Percentiles rank a stretch among this genome's conserved stretches.
These are phyloP conservation scores for Auanema freiburgensis DNA, from an alignment of 2,888 invertebrate genomes.

Conservation along the genomic window DNA sequence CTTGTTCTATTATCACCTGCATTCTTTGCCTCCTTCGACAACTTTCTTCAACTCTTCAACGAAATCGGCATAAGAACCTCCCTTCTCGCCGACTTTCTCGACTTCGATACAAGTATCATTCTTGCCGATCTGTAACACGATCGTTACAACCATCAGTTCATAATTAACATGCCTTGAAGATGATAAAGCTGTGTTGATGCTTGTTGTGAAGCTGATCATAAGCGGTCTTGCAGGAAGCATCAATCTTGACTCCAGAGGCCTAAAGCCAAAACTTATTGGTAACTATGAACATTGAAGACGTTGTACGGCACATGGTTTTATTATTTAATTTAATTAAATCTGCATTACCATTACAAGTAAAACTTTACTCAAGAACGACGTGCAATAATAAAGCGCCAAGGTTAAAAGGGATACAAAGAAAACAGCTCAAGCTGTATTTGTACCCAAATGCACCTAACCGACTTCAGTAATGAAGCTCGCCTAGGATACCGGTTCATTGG, in stretches of 20 bases:
- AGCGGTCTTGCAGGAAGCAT: slow-evolving; percentile 62
- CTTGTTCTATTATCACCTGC: slow-evolving; percentile 39
- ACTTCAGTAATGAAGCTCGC: background rate
- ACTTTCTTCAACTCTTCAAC: slow-evolving; percentile 57
- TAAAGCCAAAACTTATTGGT: slow-evolving; percentile 16
- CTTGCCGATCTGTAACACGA: slow-evolving; percentile 51
- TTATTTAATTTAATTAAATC: background rate
- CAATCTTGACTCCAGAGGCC: slow-evolving; percentile 63
- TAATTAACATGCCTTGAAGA: slow-evolving; percentile 49
- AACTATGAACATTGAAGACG: background rate
- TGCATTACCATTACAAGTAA: slow-evolving; percentile 1
- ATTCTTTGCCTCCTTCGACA: slow-evolving; percentile 63
- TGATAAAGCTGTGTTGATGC: slow-evolving; percentile 62
- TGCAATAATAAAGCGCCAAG: too few species aligned
- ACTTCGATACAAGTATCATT: slow-evolving; percentile 64
- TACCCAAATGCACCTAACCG: slow-evolving; percentile 6
- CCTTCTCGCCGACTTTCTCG: slow-evolving; percentile 63
- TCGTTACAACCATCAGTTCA: background rate
- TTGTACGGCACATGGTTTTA: background rate
- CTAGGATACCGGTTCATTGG: background rate
- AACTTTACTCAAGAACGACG: too few species aligned
- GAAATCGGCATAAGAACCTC: slow-evolving; percentile 64
- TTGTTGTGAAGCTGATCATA: slow-evolving; percentile 64
- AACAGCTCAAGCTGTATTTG: background rate
- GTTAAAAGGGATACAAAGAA: too few species aligned